phyloP scores from a whole-genome alignment of 2,113 vertebrate species.

The Hydrolagus affinis region DNA sequence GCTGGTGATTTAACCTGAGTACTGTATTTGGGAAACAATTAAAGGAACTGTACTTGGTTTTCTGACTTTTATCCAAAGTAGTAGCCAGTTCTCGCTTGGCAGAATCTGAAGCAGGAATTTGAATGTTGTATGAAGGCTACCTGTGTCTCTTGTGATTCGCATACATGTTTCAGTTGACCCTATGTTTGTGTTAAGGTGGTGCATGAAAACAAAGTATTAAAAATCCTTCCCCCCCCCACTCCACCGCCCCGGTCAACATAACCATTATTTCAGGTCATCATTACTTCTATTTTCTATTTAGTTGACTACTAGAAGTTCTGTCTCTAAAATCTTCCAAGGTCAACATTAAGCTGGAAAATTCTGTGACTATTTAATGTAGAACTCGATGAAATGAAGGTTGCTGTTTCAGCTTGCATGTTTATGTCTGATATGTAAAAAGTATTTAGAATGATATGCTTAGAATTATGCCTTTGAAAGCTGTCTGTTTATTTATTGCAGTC shows the following conservation, averaged over 20 bases:
- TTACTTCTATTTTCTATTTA: neutral
- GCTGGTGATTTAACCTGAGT: neutral
- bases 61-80: neutral
- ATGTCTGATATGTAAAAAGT: constrained; percentile 53
- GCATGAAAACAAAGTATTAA: neutral
- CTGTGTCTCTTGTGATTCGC: neutral
- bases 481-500: constrained; percentile 67
- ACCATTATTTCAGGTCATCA: neutral
- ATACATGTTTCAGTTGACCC: neutral
- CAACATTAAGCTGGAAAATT: constrained; percentile 35
- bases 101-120: neutral
- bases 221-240: too few relatives aligned
- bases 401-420: constrained; percentile 49
- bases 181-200: neutral
- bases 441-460: constrained; percentile 57
- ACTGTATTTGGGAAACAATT: neutral
- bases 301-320: constrained; percentile 18
- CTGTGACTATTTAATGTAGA: constrained; percentile 57
- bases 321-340: constrained; percentile 13
- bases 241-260: neutral
- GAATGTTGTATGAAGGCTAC: neutral
- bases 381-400: constrained; percentile 53
- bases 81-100: neutral
- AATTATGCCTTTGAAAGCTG: constrained; percentile 57
- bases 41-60: constrained; percentile 1